Percentiles rank a stretch among this genome's conserved stretches.
Evolutionary conservation across 2,888 invertebrate genomes (phyloP).

Genomic region (Lasioglossum oenotherae): DNA sequence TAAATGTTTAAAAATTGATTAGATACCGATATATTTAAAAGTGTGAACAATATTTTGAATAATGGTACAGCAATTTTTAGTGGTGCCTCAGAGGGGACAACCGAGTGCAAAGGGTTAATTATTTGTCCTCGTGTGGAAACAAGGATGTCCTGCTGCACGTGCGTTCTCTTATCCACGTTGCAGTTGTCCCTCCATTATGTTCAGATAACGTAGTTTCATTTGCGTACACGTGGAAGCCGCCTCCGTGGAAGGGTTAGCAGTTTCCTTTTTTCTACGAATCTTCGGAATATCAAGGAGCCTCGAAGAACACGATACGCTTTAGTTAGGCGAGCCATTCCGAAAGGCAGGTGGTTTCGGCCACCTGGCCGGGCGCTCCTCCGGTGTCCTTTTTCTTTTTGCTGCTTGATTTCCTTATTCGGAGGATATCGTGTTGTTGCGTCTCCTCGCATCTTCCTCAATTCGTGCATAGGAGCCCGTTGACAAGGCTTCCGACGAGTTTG

Average conservation of each 20-base stretch:
- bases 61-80: no score
- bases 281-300: constrained; percentile 40
- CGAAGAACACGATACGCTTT: constrained; percentile 64
- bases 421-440: constrained; percentile 54
- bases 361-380: constrained; percentile 65
- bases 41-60: no score
- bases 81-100: no score
- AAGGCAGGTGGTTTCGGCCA: constrained; percentile 74
- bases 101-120: no score
- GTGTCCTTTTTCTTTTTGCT: constrained; percentile 37
- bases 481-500: constrained; percentile 21
- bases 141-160: neutral
- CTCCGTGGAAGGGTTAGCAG: constrained; percentile 16
- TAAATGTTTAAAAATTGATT: no score
- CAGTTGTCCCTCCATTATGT: neutral
- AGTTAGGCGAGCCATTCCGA: constrained; percentile 57
- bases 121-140: neutral
- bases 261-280: constrained; percentile 25
- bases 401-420: constrained; percentile 65
- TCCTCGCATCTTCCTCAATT: constrained; percentile 48
- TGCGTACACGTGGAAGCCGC: constrained; percentile 24
- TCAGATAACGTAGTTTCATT: constrained; percentile 4
- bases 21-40: no score
- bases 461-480: constrained; percentile 19
- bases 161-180: neutral